Conservation (phyloP, 2,888 invertebrate species). For the Hanleya hanleyi region DNA sequence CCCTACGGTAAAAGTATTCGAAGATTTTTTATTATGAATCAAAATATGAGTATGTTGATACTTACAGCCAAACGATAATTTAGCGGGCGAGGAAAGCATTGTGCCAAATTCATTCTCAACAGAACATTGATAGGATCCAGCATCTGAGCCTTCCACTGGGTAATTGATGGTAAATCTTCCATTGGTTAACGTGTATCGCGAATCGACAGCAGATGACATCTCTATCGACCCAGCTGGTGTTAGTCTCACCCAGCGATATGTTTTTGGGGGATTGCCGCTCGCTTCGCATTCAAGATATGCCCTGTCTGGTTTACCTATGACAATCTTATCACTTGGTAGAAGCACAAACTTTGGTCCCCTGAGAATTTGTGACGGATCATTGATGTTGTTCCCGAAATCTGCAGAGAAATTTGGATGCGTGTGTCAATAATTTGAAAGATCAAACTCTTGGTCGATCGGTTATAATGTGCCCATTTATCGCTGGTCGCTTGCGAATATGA, state of each 20-base stretch:
- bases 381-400: conserved; percentile 65
- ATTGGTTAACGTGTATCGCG: conserved; percentile 86
- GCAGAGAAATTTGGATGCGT: too few species aligned
- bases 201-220: conserved; percentile 30
- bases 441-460: too few species aligned
- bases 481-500: too few species aligned
- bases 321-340: conserved; percentile 78
- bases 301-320: conserved; percentile 32
- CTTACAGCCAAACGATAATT: conserved; percentile 86
- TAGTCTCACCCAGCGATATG: conserved; percentile 88
- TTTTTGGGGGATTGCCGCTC: conserved; percentile 88
- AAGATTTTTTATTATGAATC: not conserved
- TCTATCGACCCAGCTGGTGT: conserved; percentile 2
- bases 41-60: conserved; percentile 4
- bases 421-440: too few species aligned
- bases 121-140: conserved; percentile 92
- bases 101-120: conserved; percentile 92
- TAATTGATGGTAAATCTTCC: conserved; percentile 91
- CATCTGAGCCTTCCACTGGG: conserved; percentile 84
- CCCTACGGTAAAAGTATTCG: too few species aligned
- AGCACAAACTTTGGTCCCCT: conserved; percentile 91
- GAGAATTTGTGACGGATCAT: conserved; percentile 86
- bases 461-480: too few species aligned
- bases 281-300: conserved; percentile 72
- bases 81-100: conserved; percentile 89